Base-by-base conservation (phyloP, 2,797 vertebrate species). In the Thaleichthys pacificus region DNA sequence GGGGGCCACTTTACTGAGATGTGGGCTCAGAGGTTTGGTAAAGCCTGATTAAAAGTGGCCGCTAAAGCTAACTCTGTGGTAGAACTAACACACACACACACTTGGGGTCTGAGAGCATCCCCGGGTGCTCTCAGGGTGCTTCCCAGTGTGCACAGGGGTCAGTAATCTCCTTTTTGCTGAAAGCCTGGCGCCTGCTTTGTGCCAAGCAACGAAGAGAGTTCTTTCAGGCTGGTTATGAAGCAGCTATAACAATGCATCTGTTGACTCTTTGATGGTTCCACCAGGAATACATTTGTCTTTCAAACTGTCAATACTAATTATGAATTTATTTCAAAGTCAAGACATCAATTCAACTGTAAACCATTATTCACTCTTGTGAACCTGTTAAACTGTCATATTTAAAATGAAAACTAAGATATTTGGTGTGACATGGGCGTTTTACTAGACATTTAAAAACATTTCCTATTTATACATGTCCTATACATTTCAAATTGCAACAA, bases 151-250 rank as follows among this genome's bases (percentile, higher is more conserved):
- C 26, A 67, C n/a, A 28, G 15, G 14, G 47, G 19, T 28, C 19
- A 15, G 21, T 67, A 4, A 67, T 67, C 66, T 67, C 6, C 42
- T 17, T 7, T 47, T 1, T 24, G 24, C 47, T 67, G 49, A 67
- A 51, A 30, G 24, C 66, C 66, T 67, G 66, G 66, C 66, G 47
- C 47, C 47, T 30, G 66, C 66, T 67, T 67, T 67, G 66, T 67
- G 12, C 21, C 64, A 6, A 9, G 3, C 66, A 66, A 21, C 4
- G 2, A 14, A 38, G 9, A 66, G 64, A 66, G n/a, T 22, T 49
- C 38, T 42, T 21, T 66, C 35, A 66, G 64, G 35, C 42, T 42
- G 38, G 21, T 66, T 35, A 63, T 63, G 24, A 26, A 62, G 26
- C 28, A 56, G 51, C 17, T 56, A 17, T 56, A 17, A 56, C 19